Conservation (phyloP, 2,888 invertebrate species). For the Epirrita christyi region DNA sequence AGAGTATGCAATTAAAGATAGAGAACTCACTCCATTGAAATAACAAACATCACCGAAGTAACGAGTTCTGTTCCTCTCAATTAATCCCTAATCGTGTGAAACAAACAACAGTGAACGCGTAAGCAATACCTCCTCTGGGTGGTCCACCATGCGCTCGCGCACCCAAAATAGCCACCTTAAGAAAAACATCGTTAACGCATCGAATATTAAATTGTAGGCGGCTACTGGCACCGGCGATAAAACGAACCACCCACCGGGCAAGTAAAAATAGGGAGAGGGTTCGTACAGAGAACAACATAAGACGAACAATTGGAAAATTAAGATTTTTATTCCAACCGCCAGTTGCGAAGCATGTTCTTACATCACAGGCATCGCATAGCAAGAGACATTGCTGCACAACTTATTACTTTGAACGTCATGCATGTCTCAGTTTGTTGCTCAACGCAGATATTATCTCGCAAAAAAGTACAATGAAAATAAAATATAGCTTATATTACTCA, state of each 20-base stretch:
- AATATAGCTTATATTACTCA: too few relatives aligned
- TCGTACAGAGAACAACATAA: constrained; percentile 38
- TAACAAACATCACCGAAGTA: constrained; percentile 22
- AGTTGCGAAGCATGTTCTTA: too few relatives aligned
- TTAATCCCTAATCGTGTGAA: constrained; percentile 29
- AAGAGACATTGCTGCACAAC: too few relatives aligned
- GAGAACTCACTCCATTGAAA: constrained; percentile 5
- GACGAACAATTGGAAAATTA: constrained; percentile 1
- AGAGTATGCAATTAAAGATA: too few relatives aligned
- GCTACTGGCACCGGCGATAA: constrained; percentile 74
- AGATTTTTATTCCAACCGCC: too few relatives aligned
- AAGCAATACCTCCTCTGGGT: constrained; percentile 58
- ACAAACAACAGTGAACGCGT: constrained; percentile 24
- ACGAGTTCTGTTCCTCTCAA: constrained; percentile 19
- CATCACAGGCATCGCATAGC: too few relatives aligned
- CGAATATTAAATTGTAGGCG: constrained; percentile 77
- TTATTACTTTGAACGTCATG: too few relatives aligned
- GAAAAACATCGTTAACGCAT: constrained; percentile 79
- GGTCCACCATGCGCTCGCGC: constrained; percentile 64
- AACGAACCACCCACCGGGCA: constrained; percentile 75
- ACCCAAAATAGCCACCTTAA: constrained; percentile 72
- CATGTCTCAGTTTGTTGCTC: too few relatives aligned
- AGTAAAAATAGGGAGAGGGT: constrained; percentile 66
- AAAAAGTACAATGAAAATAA: too few relatives aligned
- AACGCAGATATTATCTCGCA: too few relatives aligned